Evolutionary conservation across 1,140 invertebrate species (phyloP).

Genomic region (Dryas iulia): DNA sequence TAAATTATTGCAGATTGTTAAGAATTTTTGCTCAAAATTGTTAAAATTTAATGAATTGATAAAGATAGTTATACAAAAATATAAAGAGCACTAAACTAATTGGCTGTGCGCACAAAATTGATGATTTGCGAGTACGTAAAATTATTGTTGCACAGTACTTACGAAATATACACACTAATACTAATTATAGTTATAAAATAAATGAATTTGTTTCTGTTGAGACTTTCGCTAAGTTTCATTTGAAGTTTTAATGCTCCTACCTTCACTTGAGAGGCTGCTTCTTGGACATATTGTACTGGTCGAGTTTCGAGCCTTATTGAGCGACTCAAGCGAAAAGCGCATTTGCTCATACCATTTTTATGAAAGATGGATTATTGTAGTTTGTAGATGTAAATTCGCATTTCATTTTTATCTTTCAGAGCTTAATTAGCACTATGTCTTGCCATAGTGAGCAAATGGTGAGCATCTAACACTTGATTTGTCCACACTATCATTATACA

Average conservation of each 20-base stretch:
- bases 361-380: constrained; percentile 11
- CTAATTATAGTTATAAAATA: background rate
- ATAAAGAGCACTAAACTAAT: background rate
- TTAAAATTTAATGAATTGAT: background rate
- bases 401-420: constrained; percentile 4
- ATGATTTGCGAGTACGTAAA: background rate
- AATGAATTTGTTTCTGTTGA: background rate
- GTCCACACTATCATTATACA: background rate
- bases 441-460: background rate
- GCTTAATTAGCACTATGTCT: background rate
- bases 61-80: background rate
- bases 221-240: constrained; percentile 16
- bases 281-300: background rate
- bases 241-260: constrained; percentile 11
- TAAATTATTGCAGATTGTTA: background rate
- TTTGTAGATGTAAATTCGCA: constrained; percentile 15
- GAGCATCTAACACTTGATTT: background rate
- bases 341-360: constrained; percentile 19
- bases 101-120: background rate
- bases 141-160: background rate
- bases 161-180: background rate
- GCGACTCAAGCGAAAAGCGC: background rate
- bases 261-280: background rate
- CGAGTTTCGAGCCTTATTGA: background rate
- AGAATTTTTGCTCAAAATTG: background rate